Percentiles rank a stretch among this genome's conserved stretches.
Evolutionary conservation across 2,113 vertebrate genomes (phyloP).

Genomic region (Odontesthes bonariensis): DNA sequence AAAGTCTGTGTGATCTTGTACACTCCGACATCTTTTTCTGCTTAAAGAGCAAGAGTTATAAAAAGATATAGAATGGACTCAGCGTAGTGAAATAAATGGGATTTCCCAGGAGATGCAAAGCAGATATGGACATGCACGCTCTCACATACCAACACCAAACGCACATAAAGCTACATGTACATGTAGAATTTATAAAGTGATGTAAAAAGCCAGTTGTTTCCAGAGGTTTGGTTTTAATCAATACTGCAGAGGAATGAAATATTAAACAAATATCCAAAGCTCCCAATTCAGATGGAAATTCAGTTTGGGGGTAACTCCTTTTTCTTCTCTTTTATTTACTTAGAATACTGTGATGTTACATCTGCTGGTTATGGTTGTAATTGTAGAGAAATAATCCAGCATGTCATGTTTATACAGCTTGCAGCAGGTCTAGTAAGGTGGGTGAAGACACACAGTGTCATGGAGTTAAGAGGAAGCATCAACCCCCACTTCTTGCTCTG

Average conservation of each 20-base stretch:
- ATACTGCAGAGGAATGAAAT: conserved; percentile 39
- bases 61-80: conserved; percentile 54
- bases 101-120: conserved; percentile 51
- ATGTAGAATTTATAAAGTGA: conserved; percentile 62
- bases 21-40: conserved; percentile 19
- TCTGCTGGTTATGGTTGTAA: neutral
- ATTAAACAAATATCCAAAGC: conserved; percentile 42
- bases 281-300: neutral
- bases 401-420: neutral
- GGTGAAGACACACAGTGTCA: neutral
- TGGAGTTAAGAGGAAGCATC: conserved; percentile 12
- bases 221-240: conserved; percentile 32
- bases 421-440: conserved; percentile 9
- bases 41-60: conserved; percentile 52
- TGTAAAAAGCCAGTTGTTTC: conserved; percentile 15
- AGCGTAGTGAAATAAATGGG: conserved; percentile 59
- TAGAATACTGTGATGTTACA: neutral
- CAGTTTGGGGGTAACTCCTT: neutral
- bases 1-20: conserved; percentile 9
- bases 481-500: conserved; percentile 3
- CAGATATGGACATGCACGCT: conserved; percentile 14
- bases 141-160: conserved; percentile 28
- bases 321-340: neutral
- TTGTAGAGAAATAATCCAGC: neutral
- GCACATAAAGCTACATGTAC: conserved; percentile 22